Percentiles rank a stretch among this genome's conserved stretches.
phyloP scores from a whole-genome alignment of 92 coral and sea anemone species.

The Meandrina meandrites region DNA sequence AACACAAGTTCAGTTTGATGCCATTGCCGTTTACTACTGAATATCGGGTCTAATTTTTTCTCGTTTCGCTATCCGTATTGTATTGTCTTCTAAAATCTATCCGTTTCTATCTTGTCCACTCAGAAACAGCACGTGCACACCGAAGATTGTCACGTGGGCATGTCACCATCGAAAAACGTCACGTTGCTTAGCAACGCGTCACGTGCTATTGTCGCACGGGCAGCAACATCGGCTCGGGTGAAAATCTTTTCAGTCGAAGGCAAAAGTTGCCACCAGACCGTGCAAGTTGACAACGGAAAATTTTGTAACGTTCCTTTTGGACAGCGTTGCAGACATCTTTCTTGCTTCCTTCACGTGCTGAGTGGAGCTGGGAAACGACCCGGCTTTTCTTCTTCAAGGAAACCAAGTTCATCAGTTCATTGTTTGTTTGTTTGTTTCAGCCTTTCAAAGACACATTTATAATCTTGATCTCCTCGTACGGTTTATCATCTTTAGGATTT shows the following conservation, averaged over 20 bases:
- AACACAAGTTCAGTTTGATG: too few species aligned
- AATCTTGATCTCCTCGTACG: slow-evolving; percentile 95
- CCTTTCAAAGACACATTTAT: slow-evolving; percentile 77
- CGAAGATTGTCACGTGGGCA: not conserved
- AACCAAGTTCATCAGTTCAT: too few species aligned
- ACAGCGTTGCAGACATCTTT: not conserved
- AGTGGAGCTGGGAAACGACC: too few species aligned
- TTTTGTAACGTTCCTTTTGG: not conserved
- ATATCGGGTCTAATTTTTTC: too few species aligned
- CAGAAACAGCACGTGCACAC: not conserved
- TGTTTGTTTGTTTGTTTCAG: not conserved
- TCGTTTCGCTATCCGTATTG: too few species aligned
- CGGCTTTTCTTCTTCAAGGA: not conserved
- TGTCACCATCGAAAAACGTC: not conserved
- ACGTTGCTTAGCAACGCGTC: not conserved
- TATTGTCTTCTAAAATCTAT: too few species aligned
- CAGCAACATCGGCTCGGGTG: not conserved
- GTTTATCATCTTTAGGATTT: slow-evolving; percentile 94
- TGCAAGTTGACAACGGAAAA: not conserved
- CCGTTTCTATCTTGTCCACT: not conserved
- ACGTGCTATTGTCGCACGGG: not conserved
- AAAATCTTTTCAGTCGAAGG: not conserved
- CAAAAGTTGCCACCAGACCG: not conserved
- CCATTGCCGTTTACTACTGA: too few species aligned
- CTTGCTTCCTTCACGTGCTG: not conserved